A percentile compares a stretch with the other conserved stretches of the same genome.
Conservation (phyloP, 2,888 invertebrate genomes). For the Dryobota labecula region DNA sequence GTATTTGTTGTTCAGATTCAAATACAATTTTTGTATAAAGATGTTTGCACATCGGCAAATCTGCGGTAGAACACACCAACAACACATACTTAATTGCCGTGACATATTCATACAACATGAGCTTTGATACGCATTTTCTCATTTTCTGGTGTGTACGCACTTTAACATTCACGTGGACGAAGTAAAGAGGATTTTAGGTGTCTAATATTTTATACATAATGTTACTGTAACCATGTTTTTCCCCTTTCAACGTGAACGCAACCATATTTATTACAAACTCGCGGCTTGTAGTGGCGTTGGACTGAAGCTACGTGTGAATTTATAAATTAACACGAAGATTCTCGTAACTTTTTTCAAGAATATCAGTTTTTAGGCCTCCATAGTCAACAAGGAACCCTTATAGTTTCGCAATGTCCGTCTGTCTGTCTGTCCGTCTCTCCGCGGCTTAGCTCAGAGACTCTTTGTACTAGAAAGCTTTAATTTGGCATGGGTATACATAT, state of each 20-base stretch:
- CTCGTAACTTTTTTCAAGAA: background rate
- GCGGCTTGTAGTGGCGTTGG: constrained; percentile 5
- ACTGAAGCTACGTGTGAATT: constrained; percentile 14
- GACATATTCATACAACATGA: constrained; percentile 9
- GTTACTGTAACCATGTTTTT: constrained; percentile 19
- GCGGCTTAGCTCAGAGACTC: no score
- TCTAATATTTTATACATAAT: constrained; percentile 51
- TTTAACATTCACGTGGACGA: constrained; percentile 26
- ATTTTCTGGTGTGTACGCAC: constrained; percentile 16
- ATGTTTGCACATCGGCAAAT: constrained; percentile 13
- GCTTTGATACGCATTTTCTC: constrained; percentile 10
- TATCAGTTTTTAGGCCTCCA: no score
- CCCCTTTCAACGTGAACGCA: constrained; percentile 16
- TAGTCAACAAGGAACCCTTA: no score
- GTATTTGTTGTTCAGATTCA: constrained; percentile 11
- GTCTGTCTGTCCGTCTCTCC: no score
- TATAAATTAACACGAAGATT: constrained; percentile 9
- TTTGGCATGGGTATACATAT: no score
- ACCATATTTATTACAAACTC: constrained; percentile 24
- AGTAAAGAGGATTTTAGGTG: constrained; percentile 24
- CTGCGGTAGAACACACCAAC: background rate
- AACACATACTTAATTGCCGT: background rate
- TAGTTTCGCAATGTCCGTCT: no score
- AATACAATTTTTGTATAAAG: constrained; percentile 12
- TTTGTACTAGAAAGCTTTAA: no score